phyloP scores from a whole-genome alignment of 2,888 invertebrate species.

The Sipha maydis region DNA sequence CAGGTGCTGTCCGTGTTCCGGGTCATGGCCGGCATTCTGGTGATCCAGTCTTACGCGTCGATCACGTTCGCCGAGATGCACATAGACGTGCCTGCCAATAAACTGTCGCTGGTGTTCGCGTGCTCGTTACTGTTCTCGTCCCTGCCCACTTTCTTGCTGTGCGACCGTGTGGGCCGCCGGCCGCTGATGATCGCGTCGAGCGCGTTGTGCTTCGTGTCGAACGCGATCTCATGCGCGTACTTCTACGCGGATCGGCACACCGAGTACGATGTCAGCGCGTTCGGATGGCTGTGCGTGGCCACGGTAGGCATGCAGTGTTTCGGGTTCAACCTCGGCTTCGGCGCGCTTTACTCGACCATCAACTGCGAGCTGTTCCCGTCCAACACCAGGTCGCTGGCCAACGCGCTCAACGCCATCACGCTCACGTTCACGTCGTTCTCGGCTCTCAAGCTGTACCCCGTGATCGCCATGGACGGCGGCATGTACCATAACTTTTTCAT shows the following conservation, averaged over 20 bases:
- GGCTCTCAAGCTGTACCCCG: conserved; percentile 73
- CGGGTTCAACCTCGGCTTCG: conserved; percentile 72
- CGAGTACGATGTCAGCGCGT: conserved; percentile 68
- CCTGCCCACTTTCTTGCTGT: conserved; percentile 59
- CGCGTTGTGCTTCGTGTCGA: conserved; percentile 71
- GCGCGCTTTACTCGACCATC: conserved; percentile 73
- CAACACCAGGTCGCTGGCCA: conserved; percentile 73
- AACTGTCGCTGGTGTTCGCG: neutral
- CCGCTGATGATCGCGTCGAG: conserved; percentile 71
- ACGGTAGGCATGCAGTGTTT: conserved; percentile 72
- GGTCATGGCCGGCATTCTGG: conserved; percentile 55
- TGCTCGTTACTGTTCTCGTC: neutral
- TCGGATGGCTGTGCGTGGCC: conserved; percentile 65
- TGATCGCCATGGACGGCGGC: conserved; percentile 72
- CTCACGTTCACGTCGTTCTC: conserved; percentile 72
- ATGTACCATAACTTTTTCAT: conserved; percentile 76
- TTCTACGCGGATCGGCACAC: conserved; percentile 67
- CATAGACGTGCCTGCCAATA: neutral
- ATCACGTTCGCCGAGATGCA: conserved; percentile 40
- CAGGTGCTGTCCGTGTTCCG: conserved; percentile 48
- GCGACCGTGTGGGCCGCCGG: conserved; percentile 63
- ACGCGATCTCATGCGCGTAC: conserved; percentile 70
- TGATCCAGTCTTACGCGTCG: conserved; percentile 60
- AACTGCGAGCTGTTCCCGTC: conserved; percentile 75
- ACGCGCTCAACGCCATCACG: conserved; percentile 72